A percentile compares a stretch with the other conserved stretches of the same genome.
phyloP scores from a whole-genome alignment of 2,797 vertebrate species.

The Nyctalus aviator region DNA sequence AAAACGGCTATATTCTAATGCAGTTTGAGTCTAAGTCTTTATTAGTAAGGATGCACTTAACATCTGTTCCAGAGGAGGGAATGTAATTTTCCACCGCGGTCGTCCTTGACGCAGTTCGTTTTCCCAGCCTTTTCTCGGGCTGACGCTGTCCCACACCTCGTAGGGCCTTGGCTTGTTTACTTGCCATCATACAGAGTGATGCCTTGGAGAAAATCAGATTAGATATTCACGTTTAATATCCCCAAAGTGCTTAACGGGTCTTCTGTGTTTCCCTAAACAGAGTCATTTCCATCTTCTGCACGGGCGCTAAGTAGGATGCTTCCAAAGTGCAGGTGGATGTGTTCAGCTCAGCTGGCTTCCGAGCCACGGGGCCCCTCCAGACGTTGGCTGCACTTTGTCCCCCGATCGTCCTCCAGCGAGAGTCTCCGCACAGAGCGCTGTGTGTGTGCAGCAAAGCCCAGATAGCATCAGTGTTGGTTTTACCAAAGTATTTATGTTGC shows the following conservation, averaged over 20 bases:
- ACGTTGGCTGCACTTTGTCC: constrained; percentile 10
- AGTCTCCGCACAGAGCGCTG: not conserved
- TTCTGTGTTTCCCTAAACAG: constrained; percentile 68
- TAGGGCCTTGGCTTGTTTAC: constrained; percentile 76
- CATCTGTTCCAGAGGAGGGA: constrained; percentile 72
- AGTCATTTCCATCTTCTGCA: constrained; percentile 58
- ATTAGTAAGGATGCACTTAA: constrained; percentile 70
- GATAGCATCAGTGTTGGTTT: not conserved
- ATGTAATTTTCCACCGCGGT: constrained; percentile 72
- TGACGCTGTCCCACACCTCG: constrained; percentile 71
- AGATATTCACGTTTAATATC: constrained; percentile 67
- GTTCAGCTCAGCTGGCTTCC: constrained; percentile 54
- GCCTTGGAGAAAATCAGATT: constrained; percentile 71
- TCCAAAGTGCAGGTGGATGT: constrained; percentile 14
- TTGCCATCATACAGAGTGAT: constrained; percentile 67
- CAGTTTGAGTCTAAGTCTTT: constrained; percentile 69
- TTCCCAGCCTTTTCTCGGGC: constrained; percentile 68
- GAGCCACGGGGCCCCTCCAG: constrained; percentile 30
- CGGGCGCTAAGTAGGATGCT: constrained; percentile 42
- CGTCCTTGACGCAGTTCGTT: constrained; percentile 74
- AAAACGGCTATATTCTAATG: constrained; percentile 76
- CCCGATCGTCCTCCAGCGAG: constrained; percentile 16
- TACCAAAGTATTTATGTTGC: not conserved
- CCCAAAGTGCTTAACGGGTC: constrained; percentile 64
- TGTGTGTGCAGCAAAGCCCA: not conserved